Evolutionary conservation across 2,113 vertebrate genomes (phyloP), one percentile per base, ranked within the genome.

Genomic region (Tor tambroides): DNA sequence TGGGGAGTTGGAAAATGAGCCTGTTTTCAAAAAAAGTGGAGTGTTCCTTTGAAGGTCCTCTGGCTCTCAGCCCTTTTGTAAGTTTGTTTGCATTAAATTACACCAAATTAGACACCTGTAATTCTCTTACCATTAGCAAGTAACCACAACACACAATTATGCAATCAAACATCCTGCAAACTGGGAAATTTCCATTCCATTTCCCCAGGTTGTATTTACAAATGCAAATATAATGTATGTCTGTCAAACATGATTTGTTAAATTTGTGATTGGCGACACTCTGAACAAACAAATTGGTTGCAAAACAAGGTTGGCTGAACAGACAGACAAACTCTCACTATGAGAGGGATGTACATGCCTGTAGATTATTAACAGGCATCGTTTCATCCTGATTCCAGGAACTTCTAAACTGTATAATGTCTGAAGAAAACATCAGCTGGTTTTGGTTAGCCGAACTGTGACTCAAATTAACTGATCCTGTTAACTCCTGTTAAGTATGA

Each of bases 361-460:
- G 38, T 11, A 7, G 21, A 54, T 71, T 67, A 11, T 51, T 56
- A 15, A 9, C 28, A 15, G 30, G 32, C n/a, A 85, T 46, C 23
- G 6, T 69, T 61, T 84, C 15, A 23, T 49, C 32, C 56, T 51
- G 65, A 30, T 32, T 80, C 51, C 35, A 43, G 54, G 76, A 51
- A 43, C 14, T 83, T 59, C 75, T 14, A 65, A 83, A 1, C 84
- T 43, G 74, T 91, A 63, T 89, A 86, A 89, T 89, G 67, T 26
- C 43, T 84, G 91, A 41, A 90, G 82, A 92, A 93, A 95, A 95
- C 92, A 95, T 94, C 94, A 95, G 93, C 93, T 92, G 94, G 91
- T 95, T 95, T 85, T 85, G 90, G 89, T 95, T 95, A 93, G 23
- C 54, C 82, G 79, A 91, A 87, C 89, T 91, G 93, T 94, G 92